phyloP scores from a whole-genome alignment of 2,113 vertebrate species.

The Anolis sagrei region DNA sequence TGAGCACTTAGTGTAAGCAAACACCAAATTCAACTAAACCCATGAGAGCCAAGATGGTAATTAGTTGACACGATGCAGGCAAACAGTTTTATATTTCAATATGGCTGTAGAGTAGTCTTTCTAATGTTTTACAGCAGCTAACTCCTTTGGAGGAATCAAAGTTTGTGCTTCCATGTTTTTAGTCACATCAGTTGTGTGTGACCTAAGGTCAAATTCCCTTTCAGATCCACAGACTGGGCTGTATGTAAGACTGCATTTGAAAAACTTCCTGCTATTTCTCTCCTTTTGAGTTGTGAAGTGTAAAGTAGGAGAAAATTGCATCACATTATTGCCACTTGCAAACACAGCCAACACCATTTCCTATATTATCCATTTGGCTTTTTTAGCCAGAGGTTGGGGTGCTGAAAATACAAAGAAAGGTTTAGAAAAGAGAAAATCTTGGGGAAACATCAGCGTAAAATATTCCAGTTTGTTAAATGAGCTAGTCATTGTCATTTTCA shows the following conservation, averaged over 20 bases:
- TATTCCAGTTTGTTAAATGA: background rate
- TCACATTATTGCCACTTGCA: background rate
- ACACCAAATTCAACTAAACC: background rate
- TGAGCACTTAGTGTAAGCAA: slow-evolving; percentile 7
- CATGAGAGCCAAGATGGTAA: slow-evolving; percentile 11
- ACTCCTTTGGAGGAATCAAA: background rate
- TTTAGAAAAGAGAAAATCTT: background rate
- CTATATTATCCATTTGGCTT: background rate
- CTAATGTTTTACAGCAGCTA: background rate
- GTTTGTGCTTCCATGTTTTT: background rate
- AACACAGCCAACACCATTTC: background rate
- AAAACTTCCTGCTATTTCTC: background rate
- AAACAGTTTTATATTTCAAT: background rate
- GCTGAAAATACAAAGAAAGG: background rate
- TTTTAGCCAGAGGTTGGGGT: background rate
- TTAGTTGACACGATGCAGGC: background rate
- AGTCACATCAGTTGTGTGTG: fast-evolving
- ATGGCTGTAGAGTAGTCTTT: background rate
- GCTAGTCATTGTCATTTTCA: background rate
- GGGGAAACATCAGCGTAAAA: background rate
- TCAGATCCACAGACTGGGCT: background rate
- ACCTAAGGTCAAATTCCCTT: background rate
- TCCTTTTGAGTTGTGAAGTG: background rate
- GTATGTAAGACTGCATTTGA: no score
- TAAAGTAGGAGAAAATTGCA: background rate